Percentiles rank a stretch among this genome's conserved stretches.
phyloP scores from a whole-genome alignment of 2,113 vertebrate genomes.

The Callocephalon fimbriatum region DNA sequence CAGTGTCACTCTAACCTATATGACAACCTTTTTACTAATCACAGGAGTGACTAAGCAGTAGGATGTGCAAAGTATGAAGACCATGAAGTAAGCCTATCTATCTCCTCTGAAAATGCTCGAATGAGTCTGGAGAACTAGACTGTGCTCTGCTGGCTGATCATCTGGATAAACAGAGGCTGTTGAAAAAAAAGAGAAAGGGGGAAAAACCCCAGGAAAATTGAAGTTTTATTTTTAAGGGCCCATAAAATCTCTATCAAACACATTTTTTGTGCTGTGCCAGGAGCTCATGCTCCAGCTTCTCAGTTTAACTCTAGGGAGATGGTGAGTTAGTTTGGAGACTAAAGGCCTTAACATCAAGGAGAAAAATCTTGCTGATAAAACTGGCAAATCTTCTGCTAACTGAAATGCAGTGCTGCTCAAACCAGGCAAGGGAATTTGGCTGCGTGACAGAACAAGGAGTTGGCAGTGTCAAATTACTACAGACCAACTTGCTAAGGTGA shows the following conservation, averaged over 20 bases:
- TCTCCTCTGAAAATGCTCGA: background rate
- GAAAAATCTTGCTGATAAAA: background rate
- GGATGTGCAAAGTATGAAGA: background rate
- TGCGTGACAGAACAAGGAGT: background rate
- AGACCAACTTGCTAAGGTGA: background rate
- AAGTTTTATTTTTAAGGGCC: background rate
- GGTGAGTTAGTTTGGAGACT: background rate
- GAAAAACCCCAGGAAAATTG: accelerated
- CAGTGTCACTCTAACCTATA: background rate
- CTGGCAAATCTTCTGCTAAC: background rate
- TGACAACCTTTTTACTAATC: background rate
- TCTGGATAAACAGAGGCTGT: background rate
- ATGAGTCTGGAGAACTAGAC: background rate
- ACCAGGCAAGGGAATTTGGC: background rate
- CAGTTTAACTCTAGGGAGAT: background rate
- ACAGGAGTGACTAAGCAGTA: background rate
- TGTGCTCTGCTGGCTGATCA: background rate
- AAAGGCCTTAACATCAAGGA: background rate
- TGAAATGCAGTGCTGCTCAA: background rate
- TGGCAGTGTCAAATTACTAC: background rate
- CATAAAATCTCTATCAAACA: background rate
- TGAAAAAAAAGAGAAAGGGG: background rate
- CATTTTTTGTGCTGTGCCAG: background rate
- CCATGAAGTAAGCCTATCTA: background rate
- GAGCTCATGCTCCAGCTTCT: background rate